Base-by-base conservation (phyloP, 1,140 invertebrate species). In the Euwallacea fornicatus region DNA sequence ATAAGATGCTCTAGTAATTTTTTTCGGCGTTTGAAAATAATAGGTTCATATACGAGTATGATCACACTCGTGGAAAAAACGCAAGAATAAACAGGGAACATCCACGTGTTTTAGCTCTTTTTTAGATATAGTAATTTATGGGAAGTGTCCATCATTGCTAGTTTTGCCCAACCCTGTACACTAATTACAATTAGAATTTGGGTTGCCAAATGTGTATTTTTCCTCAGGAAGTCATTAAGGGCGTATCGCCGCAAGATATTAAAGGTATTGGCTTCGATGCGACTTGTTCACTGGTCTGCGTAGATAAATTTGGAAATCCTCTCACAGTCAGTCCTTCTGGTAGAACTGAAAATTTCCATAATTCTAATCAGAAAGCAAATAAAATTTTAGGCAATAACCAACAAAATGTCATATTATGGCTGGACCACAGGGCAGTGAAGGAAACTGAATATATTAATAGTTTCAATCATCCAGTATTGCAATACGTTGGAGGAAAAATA, bases 181-280 rank as follows among this genome's bases (percentile, higher is more conserved):
- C 1, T 33, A 33, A 33, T 33, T 33, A 33, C 21, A 33, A 33
- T 33, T 33, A 4, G 1, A 33, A 4, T 33, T 33, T 33, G 21
- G 4, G 21, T 33, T 33, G 21, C 21, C 4, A 4, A 4, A 33
- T 33, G 21, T 33, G 21, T 33, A 33, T 33, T 33, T 33, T 33
- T 33, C 21, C 21, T 33, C 4, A 33, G 21, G 21, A 33, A 33
- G 21, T 33, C 21, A 33, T 33, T 33, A 33, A 33, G 21, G 21
- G 4, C 21, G 21, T 33, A 4, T 33, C 21, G 21, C 21, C 21
- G 21, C 21, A 33, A 33, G 76, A 81, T 74, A 85, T 97, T 9
- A 89, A 88, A 84, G 94, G 93, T 54, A 90, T 98, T 77, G 95
- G 95, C 0, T 98, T 98, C 85, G 95, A 97, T 88, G 96, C 96